Evolutionary conservation across 37 sponge, comb jelly and placozoan species (phyloP).

Genomic region (Eunapius fragilis): DNA sequence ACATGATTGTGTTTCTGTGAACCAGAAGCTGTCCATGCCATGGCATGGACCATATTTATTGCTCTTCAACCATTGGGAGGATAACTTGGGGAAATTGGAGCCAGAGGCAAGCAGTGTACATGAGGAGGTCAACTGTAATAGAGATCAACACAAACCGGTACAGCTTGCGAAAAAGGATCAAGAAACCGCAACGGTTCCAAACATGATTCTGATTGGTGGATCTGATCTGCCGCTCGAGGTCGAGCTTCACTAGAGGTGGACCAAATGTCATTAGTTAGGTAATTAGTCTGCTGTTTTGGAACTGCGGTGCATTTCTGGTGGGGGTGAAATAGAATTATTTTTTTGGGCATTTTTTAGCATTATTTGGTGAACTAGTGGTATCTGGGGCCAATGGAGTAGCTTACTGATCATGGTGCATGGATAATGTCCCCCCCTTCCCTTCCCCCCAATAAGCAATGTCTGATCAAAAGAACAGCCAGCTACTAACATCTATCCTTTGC

Average conservation of each 20-base stretch:
- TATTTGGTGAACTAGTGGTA: too few relatives aligned
- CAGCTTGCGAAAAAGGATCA: not conserved
- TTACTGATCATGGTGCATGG: too few relatives aligned
- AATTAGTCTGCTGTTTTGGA: not conserved
- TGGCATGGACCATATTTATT: too few relatives aligned
- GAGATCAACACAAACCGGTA: not conserved
- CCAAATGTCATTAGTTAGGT: not conserved
- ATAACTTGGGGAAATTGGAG: not conserved
- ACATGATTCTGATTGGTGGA: not conserved
- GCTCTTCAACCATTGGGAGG: too few relatives aligned
- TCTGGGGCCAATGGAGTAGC: too few relatives aligned
- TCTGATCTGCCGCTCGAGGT: not conserved
- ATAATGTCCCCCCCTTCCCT: too few relatives aligned
- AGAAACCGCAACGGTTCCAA: not conserved
- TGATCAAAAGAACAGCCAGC: too few relatives aligned
- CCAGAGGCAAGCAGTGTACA: not conserved
- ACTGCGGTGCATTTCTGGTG: not conserved
- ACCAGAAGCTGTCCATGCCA: too few relatives aligned
- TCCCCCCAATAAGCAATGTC: too few relatives aligned
- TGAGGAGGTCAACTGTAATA: not conserved
- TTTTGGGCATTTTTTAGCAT: too few relatives aligned
- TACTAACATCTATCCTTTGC: too few relatives aligned
- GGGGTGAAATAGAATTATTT: too few relatives aligned
- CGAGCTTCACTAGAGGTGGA: not conserved
- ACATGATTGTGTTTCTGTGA: slow-evolving; percentile 25